A percentile compares a stretch with the other conserved stretches of the same genome.
Conservation (phyloP, 2,888 invertebrate species). For the Coecobrya sp. region DNA sequence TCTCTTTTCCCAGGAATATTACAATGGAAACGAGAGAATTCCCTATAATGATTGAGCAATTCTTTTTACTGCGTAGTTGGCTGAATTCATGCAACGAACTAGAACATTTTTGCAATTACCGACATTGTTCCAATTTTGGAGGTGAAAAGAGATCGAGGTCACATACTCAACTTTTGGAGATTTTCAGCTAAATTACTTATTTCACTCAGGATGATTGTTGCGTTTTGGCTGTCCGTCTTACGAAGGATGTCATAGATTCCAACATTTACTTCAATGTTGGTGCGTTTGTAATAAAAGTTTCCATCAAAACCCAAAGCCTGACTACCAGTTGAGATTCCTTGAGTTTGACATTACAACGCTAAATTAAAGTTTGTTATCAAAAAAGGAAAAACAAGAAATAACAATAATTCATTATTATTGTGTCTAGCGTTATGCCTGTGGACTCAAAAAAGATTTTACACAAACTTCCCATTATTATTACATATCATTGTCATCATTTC, state of each 20-base stretch:
- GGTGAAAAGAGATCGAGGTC: neutral
- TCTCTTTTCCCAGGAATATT: neutral
- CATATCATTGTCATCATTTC: neutral
- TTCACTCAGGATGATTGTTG: neutral
- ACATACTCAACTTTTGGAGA: neutral
- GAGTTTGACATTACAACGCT: neutral
- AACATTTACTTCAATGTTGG: neutral
- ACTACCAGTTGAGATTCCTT: neutral
- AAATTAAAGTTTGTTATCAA: neutral
- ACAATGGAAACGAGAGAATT: neutral
- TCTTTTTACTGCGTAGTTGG: neutral
- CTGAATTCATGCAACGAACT: neutral
- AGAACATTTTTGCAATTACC: too few relatives aligned
- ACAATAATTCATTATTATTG: neutral
- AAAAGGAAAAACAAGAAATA: neutral
- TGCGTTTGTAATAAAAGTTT: neutral
- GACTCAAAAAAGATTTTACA: neutral
- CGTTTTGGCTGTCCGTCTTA: neutral
- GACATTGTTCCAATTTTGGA: too few relatives aligned
- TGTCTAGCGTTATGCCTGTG: neutral
- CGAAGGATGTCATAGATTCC: neutral
- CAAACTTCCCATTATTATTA: neutral
- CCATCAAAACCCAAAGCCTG: neutral
- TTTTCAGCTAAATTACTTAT: neutral
- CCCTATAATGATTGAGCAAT: neutral